A percentile compares a stretch with the other conserved stretches of the same genome.
phyloP scores from a whole-genome alignment of 2,888 invertebrate species.

The Mythimna impura region DNA sequence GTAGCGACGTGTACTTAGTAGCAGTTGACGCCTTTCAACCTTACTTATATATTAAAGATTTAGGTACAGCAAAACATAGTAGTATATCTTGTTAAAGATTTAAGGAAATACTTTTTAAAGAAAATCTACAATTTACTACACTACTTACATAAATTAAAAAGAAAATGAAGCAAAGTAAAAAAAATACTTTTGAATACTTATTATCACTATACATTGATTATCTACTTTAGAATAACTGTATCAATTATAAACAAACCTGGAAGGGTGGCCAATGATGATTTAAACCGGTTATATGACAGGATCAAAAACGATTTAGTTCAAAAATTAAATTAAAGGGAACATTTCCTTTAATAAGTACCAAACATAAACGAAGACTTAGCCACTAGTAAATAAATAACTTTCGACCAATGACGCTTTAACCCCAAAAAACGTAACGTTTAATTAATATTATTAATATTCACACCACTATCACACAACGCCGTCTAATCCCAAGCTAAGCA shows the following conservation, averaged over 20 bases:
- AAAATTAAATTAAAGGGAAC: background rate
- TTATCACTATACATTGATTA: too few relatives aligned
- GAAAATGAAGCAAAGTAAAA: background rate
- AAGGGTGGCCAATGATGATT: background rate
- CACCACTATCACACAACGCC: too few relatives aligned
- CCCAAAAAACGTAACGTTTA: too few relatives aligned
- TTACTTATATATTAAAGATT: slow-evolving; percentile 34
- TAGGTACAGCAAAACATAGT: background rate
- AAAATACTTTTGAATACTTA: background rate
- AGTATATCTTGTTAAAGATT: background rate
- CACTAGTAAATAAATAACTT: too few relatives aligned
- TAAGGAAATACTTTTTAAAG: too few relatives aligned
- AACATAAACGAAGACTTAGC: too few relatives aligned
- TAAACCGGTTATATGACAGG: too few relatives aligned
- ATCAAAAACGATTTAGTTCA: background rate
- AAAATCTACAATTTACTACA: background rate
- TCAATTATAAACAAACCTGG: background rate
- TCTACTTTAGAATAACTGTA: too few relatives aligned
- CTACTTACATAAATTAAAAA: background rate
- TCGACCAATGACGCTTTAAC: too few relatives aligned
- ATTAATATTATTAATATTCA: too few relatives aligned
- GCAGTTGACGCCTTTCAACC: slow-evolving; percentile 61
- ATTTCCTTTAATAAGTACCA: too few relatives aligned
- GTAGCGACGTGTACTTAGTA: slow-evolving; percentile 64
- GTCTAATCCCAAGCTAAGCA: too few relatives aligned